Evolutionary conservation across 2,113 vertebrate species (phyloP), one percentile per base, ranked within the genome.

Genomic region (Megalops atlanticus): DNA sequence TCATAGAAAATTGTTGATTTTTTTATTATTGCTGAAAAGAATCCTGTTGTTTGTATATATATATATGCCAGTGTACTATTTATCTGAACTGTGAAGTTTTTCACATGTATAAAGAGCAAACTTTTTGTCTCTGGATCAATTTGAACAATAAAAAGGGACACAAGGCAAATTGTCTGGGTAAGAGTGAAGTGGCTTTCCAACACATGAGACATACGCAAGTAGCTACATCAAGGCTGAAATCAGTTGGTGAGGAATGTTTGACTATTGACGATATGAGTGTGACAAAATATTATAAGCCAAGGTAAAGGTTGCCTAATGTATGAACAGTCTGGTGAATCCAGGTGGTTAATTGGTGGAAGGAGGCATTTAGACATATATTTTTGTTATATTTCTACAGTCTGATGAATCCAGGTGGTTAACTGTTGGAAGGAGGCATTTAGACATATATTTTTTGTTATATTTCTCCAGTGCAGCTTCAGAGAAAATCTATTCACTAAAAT

Each of bases 21-120:
- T 36, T 18, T 21, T 38, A 49, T 38, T 43, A 10, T 38, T 38
- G 24, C 15, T 31, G n/a, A 21, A 16, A 58, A 33, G 27, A 85
- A 38, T 78, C 49, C 2, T 38, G 73, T 49, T 82, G 80, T 76
- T 84, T 88, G 83, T 52, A 86, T 86, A 85, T 86, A 88, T 75
- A 31, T 82, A 43, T 83, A 79, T 88, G 88, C 86, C 75, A 40
- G 69, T 93, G 85, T 89, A 83, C 89, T 92, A 92, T 92, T 94
- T 90, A 92, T 92, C 85, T 81, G 85, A 90, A 92, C 87, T 93
- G 92, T 94, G 90, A 94, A 89, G 27, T 76, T 81, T 4, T 76
- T 81, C 75, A 86, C 85, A 85, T 91, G 89, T 91, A 88, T 75
- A 82, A 88, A 87, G 82, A 39, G 81, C 69, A 85, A 89, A 5